Base-by-base conservation (phyloP, 2,797 vertebrate genomes). In the Oreortyx pictus region DNA sequence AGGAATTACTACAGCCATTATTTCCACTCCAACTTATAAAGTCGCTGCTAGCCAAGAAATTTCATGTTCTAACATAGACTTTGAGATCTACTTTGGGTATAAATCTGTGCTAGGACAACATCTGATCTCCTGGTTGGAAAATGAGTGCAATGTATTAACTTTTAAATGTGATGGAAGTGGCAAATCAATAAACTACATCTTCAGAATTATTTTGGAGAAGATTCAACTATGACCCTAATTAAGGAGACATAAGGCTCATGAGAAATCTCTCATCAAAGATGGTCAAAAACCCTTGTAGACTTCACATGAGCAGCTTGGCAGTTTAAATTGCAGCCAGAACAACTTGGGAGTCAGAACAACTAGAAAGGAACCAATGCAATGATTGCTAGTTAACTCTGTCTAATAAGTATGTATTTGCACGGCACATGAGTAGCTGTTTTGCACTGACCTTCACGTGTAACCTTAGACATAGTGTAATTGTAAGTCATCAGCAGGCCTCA, bases 331-430 rank as follows among this genome's bases (percentile, higher is more conserved):
- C 50, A 72, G 23, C 9, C 39, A 62, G 31, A 83, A 37, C 29
- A 81, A 14, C 14, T 39, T 62, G 39, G 33, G 74, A 74, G 25
- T 82, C 29, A 89, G 67, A 73, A 56, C 29, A 88, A 66, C 56
- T 14, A 49, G 73, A 41, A 96, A 85, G 47, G 52, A 87, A 31
- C 57, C 74, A 35, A 49, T 54, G 47, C 81, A 89, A 82, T 76
- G 75, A 72, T 89, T 94, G 46, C 70, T 75, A 61, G 84, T 83
- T 86, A 94, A 60, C 50, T n/a, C 39, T 35, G 39, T 75, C 66
- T 87, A 73, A 64, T 17, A 79, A 82, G 47, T n/a, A 46, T 43
- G 35, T 37, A 96, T 96, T 96, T 94, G 90, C 89, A 96, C 93
- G 90, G 86, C 85, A 92, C 80, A 92, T 94, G 72, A 95, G 73